Base-by-base conservation (phyloP, 2,797 vertebrate species). In the Gastrophryne carolinensis region DNA sequence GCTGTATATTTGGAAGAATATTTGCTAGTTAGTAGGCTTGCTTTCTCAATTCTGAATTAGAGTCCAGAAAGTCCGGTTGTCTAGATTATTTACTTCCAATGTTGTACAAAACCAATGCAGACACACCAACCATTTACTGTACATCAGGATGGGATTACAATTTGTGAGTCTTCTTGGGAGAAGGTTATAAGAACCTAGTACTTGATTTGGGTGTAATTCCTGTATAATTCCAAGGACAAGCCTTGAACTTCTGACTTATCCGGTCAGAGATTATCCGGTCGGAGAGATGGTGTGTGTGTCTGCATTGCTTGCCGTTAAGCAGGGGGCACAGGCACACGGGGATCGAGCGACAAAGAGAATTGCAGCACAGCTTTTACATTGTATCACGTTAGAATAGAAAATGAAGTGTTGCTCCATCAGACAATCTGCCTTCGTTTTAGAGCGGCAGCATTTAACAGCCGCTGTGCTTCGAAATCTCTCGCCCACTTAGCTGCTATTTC, bases 191-290 rank as follows among this genome's bases (percentile, higher is more conserved):
- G 70, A 24, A 21, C 24, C 29, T 58, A 49, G 44, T 27, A 11
- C 71, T 58, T 72, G 60, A 41, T 37, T 53, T 73, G 58, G 53
- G 54, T 62, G 29, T 61, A 58, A 70, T 70, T 44, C 47, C 67
- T 70, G 67, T 24, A 58, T 57, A 70, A 58, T 72, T 39, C 41
- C 35, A 35, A 54, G 61, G 72, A 56, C 72, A 47, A 11, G 26
- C 26, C 11, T n/a, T 58, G 72, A 75, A 37, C 72, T 49, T 57
- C n/a, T 66, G 53, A 66, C 39, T 67, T 32, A n/a, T n/a, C n/a
- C n/a, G n/a, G n/a, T n/a, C n/a, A n/a, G 17, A 58, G 72, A 66
- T 66, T 74, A 74, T 65, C 62, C 50, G 63, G 34, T 68, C 65
- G 65, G 49, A 54, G 23, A 68, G 10, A 27, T 39, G 26, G 65